Evolutionary conservation across 2,113 vertebrate genomes (phyloP).

Genomic region (Microtus richardsoni): DNA sequence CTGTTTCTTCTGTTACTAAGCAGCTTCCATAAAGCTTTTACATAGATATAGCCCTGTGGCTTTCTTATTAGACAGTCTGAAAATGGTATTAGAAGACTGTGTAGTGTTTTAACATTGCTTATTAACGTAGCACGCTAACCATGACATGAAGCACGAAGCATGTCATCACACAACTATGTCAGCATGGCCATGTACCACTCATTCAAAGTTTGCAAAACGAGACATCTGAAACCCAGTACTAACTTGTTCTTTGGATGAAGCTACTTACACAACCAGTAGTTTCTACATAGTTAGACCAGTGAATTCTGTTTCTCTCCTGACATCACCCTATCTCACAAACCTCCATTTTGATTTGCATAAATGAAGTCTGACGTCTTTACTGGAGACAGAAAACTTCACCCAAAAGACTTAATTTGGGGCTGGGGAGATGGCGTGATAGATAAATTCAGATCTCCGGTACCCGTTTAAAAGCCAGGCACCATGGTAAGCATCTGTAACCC

Average conservation of each 20-base stretch:
- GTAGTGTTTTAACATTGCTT: constrained; percentile 5
- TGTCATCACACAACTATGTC: neutral
- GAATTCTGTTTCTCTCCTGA: neutral
- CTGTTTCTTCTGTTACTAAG: constrained; percentile 27
- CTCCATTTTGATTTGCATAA: constrained; percentile 35
- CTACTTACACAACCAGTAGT: neutral
- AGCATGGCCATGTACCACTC: neutral
- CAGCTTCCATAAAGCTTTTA: constrained; percentile 24
- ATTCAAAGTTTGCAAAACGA: constrained; percentile 23
- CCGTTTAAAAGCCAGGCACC: neutral
- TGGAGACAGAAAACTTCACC: constrained; percentile 16
- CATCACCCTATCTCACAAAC: neutral
- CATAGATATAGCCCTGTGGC: neutral
- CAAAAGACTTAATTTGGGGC: constrained; percentile 36
- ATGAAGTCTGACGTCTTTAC: constrained; percentile 7
- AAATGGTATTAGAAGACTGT: neutral
- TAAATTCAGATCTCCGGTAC: neutral
- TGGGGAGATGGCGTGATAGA: neutral
- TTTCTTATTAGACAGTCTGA: neutral
- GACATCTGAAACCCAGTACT: neutral
- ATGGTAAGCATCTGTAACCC: neutral
- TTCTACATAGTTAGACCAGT: neutral
- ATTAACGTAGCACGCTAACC: neutral
- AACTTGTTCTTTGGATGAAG: neutral
- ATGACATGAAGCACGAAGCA: neutral